Percentiles rank a stretch among this genome's conserved stretches.
These are phyloP conservation scores for Neocrepidodera transversa DNA, from an alignment of 2,888 invertebrate genomes.

Conservation along the genomic window DNA sequence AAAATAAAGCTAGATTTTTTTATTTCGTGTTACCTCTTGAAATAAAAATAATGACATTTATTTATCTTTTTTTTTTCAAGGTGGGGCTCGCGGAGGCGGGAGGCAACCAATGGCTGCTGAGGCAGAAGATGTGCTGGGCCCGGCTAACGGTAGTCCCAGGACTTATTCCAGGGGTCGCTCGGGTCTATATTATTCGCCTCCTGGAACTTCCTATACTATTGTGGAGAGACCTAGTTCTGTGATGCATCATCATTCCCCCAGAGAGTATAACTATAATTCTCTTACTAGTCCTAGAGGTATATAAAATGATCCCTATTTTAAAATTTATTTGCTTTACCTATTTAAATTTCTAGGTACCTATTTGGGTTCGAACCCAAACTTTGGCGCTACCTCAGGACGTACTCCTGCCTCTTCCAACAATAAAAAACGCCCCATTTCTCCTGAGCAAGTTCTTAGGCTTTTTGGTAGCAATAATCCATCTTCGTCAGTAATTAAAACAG, in stretches of 20 bases:
- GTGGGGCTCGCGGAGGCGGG: conserved; percentile 57
- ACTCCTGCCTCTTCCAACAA: conserved; percentile 61
- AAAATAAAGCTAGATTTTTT: too few species aligned
- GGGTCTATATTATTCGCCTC: conserved; percentile 84
- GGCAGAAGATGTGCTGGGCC: conserved; percentile 67
- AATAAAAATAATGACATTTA: too few species aligned
- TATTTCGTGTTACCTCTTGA: too few species aligned
- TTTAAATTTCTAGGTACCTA: too few species aligned
- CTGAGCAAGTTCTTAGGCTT: conserved; percentile 71
- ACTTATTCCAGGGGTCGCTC: conserved; percentile 66
- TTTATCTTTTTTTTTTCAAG: background rate
- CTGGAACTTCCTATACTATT: conserved; percentile 88
- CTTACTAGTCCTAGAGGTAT: conserved; percentile 55
- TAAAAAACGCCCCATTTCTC: conserved; percentile 83
- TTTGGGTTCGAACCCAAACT: conserved; percentile 71
- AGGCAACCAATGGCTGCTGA: conserved; percentile 65
- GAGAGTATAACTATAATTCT: conserved; percentile 62
- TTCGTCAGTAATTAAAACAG: conserved; percentile 41
- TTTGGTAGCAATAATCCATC: conserved; percentile 52
- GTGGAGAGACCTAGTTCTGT: conserved; percentile 81
- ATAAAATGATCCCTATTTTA: background rate
- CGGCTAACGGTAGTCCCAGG: conserved; percentile 62
- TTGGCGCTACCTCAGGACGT: conserved; percentile 54
- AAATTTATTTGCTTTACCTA: too few species aligned
- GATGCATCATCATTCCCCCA: conserved; percentile 63